Evolutionary conservation across 2,888 invertebrate species (phyloP), one percentile per base, ranked within the genome.

Genomic region (Drosophila meridiana): DNA sequence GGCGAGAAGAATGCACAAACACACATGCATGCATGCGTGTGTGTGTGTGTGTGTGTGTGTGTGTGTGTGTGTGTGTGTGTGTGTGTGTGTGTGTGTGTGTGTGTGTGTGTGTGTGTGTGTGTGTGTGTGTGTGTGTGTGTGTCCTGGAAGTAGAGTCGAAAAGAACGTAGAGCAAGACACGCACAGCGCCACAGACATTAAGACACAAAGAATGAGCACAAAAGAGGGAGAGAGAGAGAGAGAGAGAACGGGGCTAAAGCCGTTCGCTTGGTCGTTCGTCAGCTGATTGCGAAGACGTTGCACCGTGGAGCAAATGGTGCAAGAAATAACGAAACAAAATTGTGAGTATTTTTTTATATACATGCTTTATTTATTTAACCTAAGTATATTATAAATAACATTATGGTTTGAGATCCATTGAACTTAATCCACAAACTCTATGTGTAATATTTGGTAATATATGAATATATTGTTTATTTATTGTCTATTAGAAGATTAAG

Each of bases 211-310:
- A 34, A 30, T 34, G n/a, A 34, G 20, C 11, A 3, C n/a, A 36
- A 52, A 26, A 52, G n/a, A 52, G 38, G 7, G 3, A 42, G 20
- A 36, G 58, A n/a, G 34, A 3, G 42, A 52, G 32, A 36, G 30
- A 2, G 20, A 20, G 36, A 11, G 47, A 11, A 14, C 13, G 47
- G 28, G 14, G 11, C 14, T 47, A 30, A 20, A n/a, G 26, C 30
- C 20, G 34, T 63, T 52, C 36, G 28, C 6, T 9, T 45, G 13
- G 26, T 45, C 28, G 34, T 8, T 26, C 34, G 32, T 20, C 64
- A 62, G 60, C 66, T 68, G 68, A 61, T 60, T 69, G 30, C 30
- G 42, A 26, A 47, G 55, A 32, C 61, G 20, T 3, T 47, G 34
- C 34, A 67, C 67, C 9, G 47, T 67, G 66, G 47, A 28, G 2